Base-by-base conservation (phyloP, 2,113 vertebrate species). In the Siniperca knerii region DNA sequence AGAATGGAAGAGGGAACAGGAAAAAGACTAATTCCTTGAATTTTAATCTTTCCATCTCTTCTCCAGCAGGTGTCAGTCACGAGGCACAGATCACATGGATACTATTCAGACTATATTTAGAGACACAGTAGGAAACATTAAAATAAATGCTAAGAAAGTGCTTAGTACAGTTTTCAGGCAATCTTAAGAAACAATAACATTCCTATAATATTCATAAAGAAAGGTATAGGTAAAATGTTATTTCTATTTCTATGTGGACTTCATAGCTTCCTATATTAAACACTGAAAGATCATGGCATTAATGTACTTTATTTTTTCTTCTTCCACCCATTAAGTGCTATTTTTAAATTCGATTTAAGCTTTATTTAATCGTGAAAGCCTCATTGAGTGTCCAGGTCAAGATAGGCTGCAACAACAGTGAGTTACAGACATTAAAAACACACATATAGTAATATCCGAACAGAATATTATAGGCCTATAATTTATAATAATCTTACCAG, bases 41-140 rank as follows among this genome's bases (percentile, higher is more conserved):
- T 18, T 48, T 3, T 4, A 44, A 29, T 79, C 2, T 8, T 81
- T 81, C 25, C 10, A 18, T 18, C 1, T 20, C 0, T 74, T 60
- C 4, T 61, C 90, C 91, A 87, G 71, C 80, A 93, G 93, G 68
- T 68, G 92, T 48, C 92, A 85, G 57, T 54, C 73, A 76, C 12
- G 9, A 42, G 12, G 1, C 66, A 75, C 44, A 44, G 35, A 66
- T 69, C 48, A 66, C 57, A 60, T 18, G 10, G 12, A 69, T 1
- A 16, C 58, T 16, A 25, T 2, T 18, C 40, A 65, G 25, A 35
- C 44, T n/a, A 23, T 29, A 20, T 25, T 29, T n/a, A 52, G 3
- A 66, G 5, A 20, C 48, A 20, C 48, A 55, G 44, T 0, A 35
- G 20, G 13, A 33, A 46, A 55, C 68, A 18, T 35, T n/a, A 35